Conservation (phyloP, 1,140 invertebrate species). For the Physella acuta region DNA sequence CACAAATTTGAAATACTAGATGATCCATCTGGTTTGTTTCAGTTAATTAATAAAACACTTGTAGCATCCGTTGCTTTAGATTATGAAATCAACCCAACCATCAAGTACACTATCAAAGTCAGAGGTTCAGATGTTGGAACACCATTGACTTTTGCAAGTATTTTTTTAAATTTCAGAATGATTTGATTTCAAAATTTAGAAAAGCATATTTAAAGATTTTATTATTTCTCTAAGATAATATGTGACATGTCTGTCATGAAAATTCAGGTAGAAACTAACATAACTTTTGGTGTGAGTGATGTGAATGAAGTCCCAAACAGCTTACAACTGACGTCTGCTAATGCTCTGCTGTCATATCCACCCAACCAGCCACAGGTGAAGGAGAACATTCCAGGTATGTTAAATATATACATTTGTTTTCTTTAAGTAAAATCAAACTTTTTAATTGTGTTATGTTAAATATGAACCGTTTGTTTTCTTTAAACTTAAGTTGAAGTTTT, state of each 20-base stretch:
- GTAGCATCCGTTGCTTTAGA: slow-evolving; percentile 33
- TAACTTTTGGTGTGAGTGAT: slow-evolving; percentile 32
- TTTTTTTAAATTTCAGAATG: no score
- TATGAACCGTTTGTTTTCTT: no score
- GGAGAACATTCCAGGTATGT: slow-evolving; percentile 42
- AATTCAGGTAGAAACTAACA: not conserved
- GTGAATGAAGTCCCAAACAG: slow-evolving; percentile 39
- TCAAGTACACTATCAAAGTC: slow-evolving; percentile 34
- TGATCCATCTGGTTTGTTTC: slow-evolving; percentile 37
- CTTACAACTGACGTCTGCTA: slow-evolving; percentile 32
- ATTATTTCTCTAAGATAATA: no score
- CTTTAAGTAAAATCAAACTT: no score
- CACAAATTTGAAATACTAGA: slow-evolving; percentile 35
- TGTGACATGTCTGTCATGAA: no score
- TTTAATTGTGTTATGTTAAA: no score
- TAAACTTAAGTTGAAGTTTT: no score
- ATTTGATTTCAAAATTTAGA: no score
- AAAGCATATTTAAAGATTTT: no score
- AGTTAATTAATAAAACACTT: slow-evolving; percentile 28
- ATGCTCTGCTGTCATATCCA: not conserved
- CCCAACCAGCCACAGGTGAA: slow-evolving; percentile 29
- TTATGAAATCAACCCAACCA: slow-evolving; percentile 33
- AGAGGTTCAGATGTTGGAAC: slow-evolving; percentile 34
- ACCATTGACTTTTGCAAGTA: slow-evolving; percentile 1
- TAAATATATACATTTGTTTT: no score